phyloP scores from a whole-genome alignment of 2,888 invertebrate genomes.

The Aspidiotus rigidus region DNA sequence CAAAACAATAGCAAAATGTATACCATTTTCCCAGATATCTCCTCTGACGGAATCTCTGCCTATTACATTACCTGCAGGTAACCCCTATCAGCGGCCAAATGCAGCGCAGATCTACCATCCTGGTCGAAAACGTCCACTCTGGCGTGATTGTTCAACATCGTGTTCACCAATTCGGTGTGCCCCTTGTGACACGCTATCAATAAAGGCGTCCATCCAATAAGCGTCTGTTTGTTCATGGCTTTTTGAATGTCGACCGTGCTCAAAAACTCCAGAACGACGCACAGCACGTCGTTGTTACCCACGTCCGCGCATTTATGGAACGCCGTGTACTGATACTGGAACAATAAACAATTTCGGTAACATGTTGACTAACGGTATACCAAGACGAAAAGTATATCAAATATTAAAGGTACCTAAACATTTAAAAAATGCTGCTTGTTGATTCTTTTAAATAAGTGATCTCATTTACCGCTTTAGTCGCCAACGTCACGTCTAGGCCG shows the following conservation, averaged over 20 bases:
- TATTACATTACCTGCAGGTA: conserved; percentile 51
- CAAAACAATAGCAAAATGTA: conserved; percentile 6
- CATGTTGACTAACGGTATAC: not conserved
- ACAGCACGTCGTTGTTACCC: conserved; percentile 89
- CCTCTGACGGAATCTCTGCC: not conserved
- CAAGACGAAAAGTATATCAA: not conserved
- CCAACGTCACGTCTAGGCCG: conserved; percentile 78
- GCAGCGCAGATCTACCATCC: conserved; percentile 89
- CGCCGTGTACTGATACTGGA: conserved; percentile 80
- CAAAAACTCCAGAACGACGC: conserved; percentile 89
- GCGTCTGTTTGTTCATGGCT: conserved; percentile 87
- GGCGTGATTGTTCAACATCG: conserved; percentile 84
- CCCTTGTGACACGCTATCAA: conserved; percentile 92
- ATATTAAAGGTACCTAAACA: not conserved
- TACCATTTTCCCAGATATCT: not conserved
- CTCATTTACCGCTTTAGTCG: conserved; percentile 56
- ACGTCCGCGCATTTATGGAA: conserved; percentile 91
- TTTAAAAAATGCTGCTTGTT: not conserved
- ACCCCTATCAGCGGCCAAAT: conserved; percentile 89
- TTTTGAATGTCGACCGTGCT: conserved; percentile 81
- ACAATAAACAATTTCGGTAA: conserved; percentile 8
- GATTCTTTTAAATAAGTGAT: conserved; percentile 5
- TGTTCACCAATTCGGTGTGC: conserved; percentile 86
- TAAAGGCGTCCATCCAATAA: conserved; percentile 93
- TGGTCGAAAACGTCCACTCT: conserved; percentile 97